A percentile compares a stretch with the other conserved stretches of the same genome.
These are phyloP conservation scores for Eonycteris spelaea DNA, from an alignment of 2,113 vertebrate species.

Conservation along the genomic window DNA sequence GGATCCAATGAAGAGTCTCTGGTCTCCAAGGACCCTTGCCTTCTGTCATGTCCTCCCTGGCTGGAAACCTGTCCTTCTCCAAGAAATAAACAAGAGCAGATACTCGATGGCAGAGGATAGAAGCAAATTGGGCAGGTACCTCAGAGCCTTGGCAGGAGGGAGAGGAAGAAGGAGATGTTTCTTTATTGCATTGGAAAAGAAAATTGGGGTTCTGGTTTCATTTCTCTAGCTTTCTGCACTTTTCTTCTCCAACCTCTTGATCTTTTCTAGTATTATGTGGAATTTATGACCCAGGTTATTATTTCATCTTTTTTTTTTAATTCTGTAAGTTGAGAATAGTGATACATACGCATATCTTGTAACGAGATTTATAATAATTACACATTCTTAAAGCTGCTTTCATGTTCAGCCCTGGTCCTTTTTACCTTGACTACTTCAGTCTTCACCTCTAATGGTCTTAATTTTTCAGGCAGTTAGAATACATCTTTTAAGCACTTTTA, in stretches of 20 bases:
- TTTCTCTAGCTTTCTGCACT: not conserved
- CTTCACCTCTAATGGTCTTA: not conserved
- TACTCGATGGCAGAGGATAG: not conserved
- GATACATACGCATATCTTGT: not conserved
- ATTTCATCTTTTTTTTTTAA: not conserved
- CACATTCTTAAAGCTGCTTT: not conserved
- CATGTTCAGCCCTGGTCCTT: not conserved
- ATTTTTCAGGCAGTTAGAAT: not conserved
- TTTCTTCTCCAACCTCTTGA: not conserved
- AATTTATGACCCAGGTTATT: not conserved
- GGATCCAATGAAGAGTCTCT: not conserved
- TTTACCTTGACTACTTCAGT: not conserved
- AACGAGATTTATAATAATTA: not conserved
- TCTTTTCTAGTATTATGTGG: not conserved
- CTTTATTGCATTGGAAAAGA: not conserved
- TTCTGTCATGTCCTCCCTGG: not conserved
- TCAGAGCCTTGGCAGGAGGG: not conserved
- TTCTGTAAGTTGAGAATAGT: not conserved
- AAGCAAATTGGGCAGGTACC: not conserved
- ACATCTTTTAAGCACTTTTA: not conserved
- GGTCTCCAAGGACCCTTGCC: not conserved
- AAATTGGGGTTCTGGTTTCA: rapidly evolving
- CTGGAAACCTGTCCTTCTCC: not conserved
- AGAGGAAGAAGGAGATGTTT: not conserved
- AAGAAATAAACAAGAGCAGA: not conserved